Percentiles rank a stretch among this genome's conserved stretches.
phyloP scores from a whole-genome alignment of 2,888 invertebrate genomes.

The Troides aeacus region DNA sequence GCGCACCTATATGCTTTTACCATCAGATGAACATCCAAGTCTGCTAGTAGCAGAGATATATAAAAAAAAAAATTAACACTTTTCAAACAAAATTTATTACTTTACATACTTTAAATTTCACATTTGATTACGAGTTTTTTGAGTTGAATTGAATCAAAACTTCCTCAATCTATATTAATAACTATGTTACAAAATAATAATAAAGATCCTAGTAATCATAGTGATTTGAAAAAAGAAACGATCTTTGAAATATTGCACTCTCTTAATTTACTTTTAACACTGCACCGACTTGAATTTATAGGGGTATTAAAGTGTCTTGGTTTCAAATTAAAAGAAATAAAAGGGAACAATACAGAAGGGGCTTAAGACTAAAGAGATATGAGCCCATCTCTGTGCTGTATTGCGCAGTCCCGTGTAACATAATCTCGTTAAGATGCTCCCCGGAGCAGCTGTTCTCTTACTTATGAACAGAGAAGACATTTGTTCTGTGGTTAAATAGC shows the following conservation, averaged over 20 bases:
- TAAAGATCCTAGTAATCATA: no score
- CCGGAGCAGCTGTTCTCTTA: conserved; percentile 41
- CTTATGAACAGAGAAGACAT: conserved; percentile 32
- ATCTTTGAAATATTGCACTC: neutral
- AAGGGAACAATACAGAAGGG: conserved; percentile 17
- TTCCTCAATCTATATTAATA: no score
- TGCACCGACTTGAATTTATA: neutral
- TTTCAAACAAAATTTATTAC: no score
- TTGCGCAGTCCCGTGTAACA: conserved; percentile 38
- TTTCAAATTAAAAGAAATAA: conserved; percentile 14
- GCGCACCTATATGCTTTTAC: no score
- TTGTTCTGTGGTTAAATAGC: conserved; percentile 28
- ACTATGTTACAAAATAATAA: no score
- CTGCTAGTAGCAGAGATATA: no score
- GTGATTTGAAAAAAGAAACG: no score
- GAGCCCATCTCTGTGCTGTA: conserved; percentile 36
- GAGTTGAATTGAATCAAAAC: no score
- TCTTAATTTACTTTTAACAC: neutral
- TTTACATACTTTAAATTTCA: no score
- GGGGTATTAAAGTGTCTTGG: conserved; percentile 13
- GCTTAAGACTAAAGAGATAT: conserved; percentile 37
- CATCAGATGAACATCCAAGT: no score
- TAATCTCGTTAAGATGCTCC: conserved; percentile 46
- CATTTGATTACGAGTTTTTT: no score
- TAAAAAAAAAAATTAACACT: no score